Evolutionary conservation across 2,888 invertebrate genomes (phyloP).

Genomic region (Pollenia griseotomentosa): DNA sequence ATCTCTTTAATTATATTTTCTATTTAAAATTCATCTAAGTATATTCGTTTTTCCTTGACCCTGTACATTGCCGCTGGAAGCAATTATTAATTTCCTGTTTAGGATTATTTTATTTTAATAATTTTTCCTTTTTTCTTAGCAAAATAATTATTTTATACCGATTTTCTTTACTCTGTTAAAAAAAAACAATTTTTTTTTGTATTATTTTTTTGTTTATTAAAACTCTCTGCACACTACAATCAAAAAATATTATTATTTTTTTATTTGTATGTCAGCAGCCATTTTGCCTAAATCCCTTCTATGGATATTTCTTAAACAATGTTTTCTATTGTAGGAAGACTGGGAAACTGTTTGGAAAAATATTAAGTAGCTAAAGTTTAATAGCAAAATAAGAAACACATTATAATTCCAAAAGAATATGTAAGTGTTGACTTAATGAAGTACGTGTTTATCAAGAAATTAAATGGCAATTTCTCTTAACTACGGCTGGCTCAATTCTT

Average conservation of each 20-base stretch:
- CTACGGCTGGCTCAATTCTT: background rate
- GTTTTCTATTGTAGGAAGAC: background rate
- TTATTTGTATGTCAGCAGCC: conserved; percentile 4
- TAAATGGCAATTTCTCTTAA: conserved; percentile 78
- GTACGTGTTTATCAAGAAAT: conserved; percentile 81
- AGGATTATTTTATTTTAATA: background rate
- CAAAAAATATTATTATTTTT: background rate
- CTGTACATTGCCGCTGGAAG: background rate
- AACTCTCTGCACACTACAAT: conserved; percentile 14
- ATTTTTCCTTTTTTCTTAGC: background rate
- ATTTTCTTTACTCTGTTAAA: conserved; percentile 22
- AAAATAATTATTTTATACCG: conserved; percentile 45
- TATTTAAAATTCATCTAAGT: conserved; percentile 1
- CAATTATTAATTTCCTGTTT: conserved; percentile 36
- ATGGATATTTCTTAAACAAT: background rate
- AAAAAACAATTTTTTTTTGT: background rate
- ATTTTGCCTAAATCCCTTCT: background rate
- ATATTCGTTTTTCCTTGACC: background rate
- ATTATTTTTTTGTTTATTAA: conserved; percentile 34
- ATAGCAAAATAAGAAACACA: conserved; percentile 55
- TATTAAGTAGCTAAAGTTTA: conserved; percentile 34
- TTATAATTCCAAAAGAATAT: conserved; percentile 78
- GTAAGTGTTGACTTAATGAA: conserved; percentile 81
- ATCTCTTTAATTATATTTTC: background rate
- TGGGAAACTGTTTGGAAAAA: background rate